Percentiles rank a stretch among this genome's conserved stretches.
Evolutionary conservation across 2,797 vertebrate species (phyloP).

Genomic region (Morus bassanus): DNA sequence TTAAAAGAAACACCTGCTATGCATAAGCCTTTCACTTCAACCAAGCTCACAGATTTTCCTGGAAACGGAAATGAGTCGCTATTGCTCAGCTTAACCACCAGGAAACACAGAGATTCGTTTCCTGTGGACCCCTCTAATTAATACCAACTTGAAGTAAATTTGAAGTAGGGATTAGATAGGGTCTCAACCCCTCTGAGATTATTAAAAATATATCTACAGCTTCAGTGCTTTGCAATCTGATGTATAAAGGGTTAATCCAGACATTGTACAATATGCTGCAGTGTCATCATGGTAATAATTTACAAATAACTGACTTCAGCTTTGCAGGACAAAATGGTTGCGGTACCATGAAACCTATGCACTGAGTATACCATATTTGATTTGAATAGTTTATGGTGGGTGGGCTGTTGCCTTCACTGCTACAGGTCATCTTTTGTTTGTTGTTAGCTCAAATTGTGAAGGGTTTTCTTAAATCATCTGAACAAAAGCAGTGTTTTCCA

Average conservation of each 20-base stretch:
- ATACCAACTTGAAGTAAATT: neutral
- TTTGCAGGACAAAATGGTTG: neutral
- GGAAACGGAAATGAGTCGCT: slow-evolving; percentile 9
- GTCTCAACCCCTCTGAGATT: neutral
- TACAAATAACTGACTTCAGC: neutral
- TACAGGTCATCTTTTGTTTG: neutral
- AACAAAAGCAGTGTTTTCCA: neutral
- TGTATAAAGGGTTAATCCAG: neutral
- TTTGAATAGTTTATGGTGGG: neutral
- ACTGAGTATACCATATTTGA: neutral
- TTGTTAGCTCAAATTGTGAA: neutral
- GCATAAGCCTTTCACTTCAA: neutral
- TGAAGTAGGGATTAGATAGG: neutral
- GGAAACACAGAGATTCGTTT: neutral
- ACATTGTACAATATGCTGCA: neutral
- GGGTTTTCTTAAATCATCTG: neutral
- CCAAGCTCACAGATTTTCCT: neutral
- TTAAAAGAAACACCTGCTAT: neutral
- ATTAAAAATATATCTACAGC: neutral
- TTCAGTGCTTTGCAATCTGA: neutral
- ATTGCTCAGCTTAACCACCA: neutral
- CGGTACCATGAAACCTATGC: neutral
- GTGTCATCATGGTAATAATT: neutral
- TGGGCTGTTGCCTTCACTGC: neutral
- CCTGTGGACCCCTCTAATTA: neutral